phyloP scores from a whole-genome alignment of 2,888 invertebrate species.

The Hypsopygia costalis region DNA sequence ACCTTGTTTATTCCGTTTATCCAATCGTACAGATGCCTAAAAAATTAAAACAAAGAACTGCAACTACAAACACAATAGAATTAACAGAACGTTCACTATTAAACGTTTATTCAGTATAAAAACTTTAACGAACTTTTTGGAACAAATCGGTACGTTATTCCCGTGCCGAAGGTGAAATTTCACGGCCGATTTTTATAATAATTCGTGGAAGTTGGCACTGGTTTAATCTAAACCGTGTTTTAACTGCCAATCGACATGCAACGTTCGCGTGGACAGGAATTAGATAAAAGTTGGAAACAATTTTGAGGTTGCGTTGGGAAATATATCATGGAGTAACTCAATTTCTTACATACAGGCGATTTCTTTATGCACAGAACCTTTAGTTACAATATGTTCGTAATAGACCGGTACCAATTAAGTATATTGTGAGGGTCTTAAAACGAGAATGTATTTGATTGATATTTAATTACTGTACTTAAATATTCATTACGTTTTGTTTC shows the following conservation, averaged over 20 bases:
- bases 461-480: too few species aligned
- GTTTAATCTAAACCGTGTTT: constrained; percentile 67
- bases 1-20: too few species aligned
- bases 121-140: constrained; percentile 40
- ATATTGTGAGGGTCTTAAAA: too few species aligned
- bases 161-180: constrained; percentile 68
- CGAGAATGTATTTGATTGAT: too few species aligned
- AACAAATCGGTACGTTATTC: constrained; percentile 41
- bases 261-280: constrained; percentile 47
- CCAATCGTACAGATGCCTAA: too few species aligned
- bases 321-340: not conserved
- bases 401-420: too few species aligned
- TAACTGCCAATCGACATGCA: constrained; percentile 61
- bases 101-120: constrained; percentile 18
- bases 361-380: too few species aligned
- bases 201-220: constrained; percentile 71
- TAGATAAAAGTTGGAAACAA: constrained; percentile 58
- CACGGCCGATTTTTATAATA: constrained; percentile 75
- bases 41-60: too few species aligned
- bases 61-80: too few species aligned
- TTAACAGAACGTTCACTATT: not conserved
- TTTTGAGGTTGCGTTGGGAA: constrained; percentile 33
- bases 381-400: too few species aligned
- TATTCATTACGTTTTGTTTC: too few species aligned
- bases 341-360: not conserved